phyloP scores from a whole-genome alignment of 1,140 invertebrate species.

The Bombus waltoni region DNA sequence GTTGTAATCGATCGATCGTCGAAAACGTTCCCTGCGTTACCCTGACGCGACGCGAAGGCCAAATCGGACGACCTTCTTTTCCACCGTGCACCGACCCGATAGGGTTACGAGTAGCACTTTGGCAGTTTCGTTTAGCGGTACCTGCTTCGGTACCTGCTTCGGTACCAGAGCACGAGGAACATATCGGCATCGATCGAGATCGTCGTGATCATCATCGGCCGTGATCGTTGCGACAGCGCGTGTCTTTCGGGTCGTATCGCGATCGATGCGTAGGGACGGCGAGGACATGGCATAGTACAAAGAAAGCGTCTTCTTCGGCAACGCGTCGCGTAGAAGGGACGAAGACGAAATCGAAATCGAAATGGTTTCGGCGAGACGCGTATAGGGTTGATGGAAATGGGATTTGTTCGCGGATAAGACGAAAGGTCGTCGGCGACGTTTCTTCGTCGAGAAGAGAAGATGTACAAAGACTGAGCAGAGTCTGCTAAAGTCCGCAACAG shows the following conservation, averaged over 20 bases:
- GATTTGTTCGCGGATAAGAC: neutral
- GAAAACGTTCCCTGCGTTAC: too few relatives aligned
- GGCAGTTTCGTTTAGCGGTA: neutral
- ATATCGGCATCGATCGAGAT: too few relatives aligned
- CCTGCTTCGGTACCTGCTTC: neutral
- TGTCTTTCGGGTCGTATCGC: neutral
- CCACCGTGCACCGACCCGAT: neutral
- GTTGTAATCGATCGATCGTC: neutral
- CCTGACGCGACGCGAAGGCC: too few relatives aligned
- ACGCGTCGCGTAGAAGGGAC: neutral
- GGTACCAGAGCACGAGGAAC: neutral
- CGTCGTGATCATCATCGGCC: neutral
- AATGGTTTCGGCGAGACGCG: neutral
- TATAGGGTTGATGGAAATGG: too few relatives aligned
- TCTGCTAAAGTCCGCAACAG: neutral
- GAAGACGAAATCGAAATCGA: neutral
- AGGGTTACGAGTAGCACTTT: neutral
- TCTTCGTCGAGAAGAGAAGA: neutral
- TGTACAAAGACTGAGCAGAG: slow-evolving; percentile 2
- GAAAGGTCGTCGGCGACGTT: neutral
- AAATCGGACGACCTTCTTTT: neutral
- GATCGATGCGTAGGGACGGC: neutral
- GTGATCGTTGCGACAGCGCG: neutral
- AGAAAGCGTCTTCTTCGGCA: slow-evolving; percentile 4
- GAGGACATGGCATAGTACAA: slow-evolving; percentile 30